Evolutionary conservation across 2,888 invertebrate species (phyloP).

Genomic region (Pseudococcus longispinus): DNA sequence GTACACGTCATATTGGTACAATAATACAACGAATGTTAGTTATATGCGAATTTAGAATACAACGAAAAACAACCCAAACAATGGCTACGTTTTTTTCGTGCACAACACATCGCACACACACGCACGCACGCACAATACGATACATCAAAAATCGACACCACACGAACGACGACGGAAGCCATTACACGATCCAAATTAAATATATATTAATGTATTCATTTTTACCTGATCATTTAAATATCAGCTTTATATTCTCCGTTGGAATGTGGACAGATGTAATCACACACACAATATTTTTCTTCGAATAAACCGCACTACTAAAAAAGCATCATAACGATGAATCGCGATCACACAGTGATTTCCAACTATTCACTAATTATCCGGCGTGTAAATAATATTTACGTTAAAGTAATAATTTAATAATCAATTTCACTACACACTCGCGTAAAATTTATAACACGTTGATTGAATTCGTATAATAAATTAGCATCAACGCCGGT

Average conservation of each 20-base stretch:
- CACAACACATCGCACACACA: neutral
- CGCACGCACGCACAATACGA: neutral
- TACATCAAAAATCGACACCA: neutral
- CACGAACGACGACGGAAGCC: neutral
- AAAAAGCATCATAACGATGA: neutral
- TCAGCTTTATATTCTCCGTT: neutral
- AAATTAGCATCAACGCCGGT: conserved; percentile 12
- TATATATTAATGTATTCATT: neutral
- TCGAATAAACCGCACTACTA: neutral
- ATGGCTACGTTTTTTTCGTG: neutral
- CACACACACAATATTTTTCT: neutral
- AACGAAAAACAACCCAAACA: neutral
- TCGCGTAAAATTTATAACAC: neutral
- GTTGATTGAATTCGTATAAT: neutral
- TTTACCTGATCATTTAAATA: neutral
- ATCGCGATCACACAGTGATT: neutral
- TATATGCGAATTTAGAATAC: neutral
- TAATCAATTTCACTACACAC: neutral
- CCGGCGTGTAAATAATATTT: neutral
- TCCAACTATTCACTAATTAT: neutral
- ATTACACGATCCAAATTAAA: neutral
- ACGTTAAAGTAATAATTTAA: neutral
- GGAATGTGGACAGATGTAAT: neutral
- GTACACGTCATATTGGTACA: neutral
- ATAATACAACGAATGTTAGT: neutral